Evolutionary conservation across 35 echinoderm and acorn worm genomes (phyloP).

Genomic region (Diadema setosum): DNA sequence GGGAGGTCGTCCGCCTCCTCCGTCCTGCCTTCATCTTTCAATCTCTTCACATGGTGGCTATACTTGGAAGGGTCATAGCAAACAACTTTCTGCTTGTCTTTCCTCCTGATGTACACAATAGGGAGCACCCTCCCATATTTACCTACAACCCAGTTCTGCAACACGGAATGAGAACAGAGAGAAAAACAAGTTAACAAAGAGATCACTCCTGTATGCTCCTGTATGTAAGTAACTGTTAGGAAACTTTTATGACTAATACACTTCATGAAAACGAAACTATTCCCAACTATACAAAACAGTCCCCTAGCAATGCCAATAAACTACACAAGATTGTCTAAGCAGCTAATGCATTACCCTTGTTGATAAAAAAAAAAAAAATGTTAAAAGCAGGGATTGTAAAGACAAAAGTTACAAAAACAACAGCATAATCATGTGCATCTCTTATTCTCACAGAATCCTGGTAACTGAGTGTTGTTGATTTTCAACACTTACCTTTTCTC

Average conservation of each 20-base stretch:
- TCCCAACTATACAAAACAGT: not conserved
- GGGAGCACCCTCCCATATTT: constrained; percentile 90
- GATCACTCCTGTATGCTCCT: not conserved
- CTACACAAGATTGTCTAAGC: no score
- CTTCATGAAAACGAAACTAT: not conserved
- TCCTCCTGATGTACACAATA: constrained; percentile 74
- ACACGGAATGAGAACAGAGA: not conserved
- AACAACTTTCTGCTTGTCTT: constrained; percentile 68
- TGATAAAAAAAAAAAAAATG: no score
- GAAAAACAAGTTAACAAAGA: not conserved
- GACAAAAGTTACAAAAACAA: not conserved
- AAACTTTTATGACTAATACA: not conserved
- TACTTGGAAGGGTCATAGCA: constrained; percentile 82
- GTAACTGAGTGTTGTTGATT: not conserved
- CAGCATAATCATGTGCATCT: not conserved
- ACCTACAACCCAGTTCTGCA: constrained; percentile 89
- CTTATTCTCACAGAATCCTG: not conserved
- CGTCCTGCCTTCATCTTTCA: constrained; percentile 39
- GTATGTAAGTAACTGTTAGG: no score
- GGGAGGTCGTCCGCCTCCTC: not conserved
- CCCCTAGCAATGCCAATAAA: not conserved
- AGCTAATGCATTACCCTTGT: no score
- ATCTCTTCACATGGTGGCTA: constrained; percentile 55
- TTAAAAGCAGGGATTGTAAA: no score
- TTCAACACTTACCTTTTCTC: constrained; percentile 71